Evolutionary conservation across 2,797 vertebrate species (phyloP).

Genomic region (Setipinna tenuifilis): DNA sequence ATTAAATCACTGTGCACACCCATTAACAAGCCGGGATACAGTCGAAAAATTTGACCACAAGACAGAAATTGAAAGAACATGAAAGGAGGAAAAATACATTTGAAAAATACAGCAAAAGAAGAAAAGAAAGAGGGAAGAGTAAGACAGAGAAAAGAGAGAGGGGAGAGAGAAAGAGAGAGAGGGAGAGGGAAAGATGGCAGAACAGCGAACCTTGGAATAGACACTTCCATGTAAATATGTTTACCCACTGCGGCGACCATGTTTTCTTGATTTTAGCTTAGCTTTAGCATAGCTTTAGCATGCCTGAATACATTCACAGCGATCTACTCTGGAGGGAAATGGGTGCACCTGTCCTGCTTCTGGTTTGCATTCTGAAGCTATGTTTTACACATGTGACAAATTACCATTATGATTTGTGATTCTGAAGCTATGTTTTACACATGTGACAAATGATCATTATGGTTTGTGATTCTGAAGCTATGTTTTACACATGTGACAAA

Average conservation of each 20-base stretch:
- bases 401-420: neutral
- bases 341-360: neutral
- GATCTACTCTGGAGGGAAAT: neutral
- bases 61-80: too few species aligned
- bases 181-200: neutral
- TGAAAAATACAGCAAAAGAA: too few species aligned
- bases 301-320: neutral
- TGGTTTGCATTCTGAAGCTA: neutral
- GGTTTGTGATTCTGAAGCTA: neutral
- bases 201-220: neutral
- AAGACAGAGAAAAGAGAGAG: too few species aligned
- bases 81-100: too few species aligned
- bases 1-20: constrained; percentile 58
- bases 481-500: neutral
- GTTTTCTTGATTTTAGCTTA: neutral
- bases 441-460: neutral
- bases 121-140: too few species aligned
- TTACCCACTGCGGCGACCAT: neutral
- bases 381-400: neutral
- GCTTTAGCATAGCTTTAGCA: too few species aligned
- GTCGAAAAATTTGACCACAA: constrained; percentile 27
- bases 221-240: neutral
- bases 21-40: neutral
- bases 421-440: neutral
- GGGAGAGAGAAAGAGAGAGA: neutral